A percentile compares a stretch with the other conserved stretches of the same genome.
Evolutionary conservation across 2,113 vertebrate genomes (phyloP).

Genomic region (Caranx melampygus): DNA sequence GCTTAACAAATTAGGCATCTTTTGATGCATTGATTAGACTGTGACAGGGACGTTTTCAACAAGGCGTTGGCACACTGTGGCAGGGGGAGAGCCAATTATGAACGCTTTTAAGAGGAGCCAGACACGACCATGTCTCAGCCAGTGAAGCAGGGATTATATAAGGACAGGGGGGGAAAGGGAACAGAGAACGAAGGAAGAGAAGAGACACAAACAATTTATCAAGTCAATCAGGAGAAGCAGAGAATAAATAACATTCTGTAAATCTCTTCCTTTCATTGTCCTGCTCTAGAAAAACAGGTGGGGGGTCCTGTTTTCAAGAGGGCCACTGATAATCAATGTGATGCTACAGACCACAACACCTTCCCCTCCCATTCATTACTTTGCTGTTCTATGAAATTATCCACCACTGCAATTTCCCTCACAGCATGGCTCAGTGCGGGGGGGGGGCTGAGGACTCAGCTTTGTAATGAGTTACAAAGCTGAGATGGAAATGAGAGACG

Average conservation of each 20-base stretch:
- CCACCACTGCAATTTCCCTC: conserved; percentile 59
- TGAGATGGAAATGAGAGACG: conserved; percentile 25
- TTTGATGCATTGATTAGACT: conserved; percentile 78
- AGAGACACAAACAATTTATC: conserved; percentile 20
- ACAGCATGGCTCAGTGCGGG: conserved; percentile 25
- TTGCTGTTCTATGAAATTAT: conserved; percentile 60
- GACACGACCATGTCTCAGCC: conserved; percentile 13
- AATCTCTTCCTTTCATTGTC: neutral
- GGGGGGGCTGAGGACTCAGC: conserved; percentile 16
- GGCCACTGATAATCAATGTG: conserved; percentile 1
- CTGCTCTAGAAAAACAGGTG: neutral
- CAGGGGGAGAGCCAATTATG: conserved; percentile 64
- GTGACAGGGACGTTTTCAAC: conserved; percentile 61
- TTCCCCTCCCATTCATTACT: conserved; percentile 43
- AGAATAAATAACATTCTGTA: conserved; percentile 5
- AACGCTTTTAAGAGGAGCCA: conserved; percentile 65
- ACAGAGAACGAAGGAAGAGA: conserved; percentile 6
- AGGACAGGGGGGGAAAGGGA: neutral
- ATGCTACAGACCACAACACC: conserved; percentile 16
- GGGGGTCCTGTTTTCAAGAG: conserved; percentile 25
- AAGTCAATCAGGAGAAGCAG: conserved; percentile 38
- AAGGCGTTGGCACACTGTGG: conserved; percentile 43
- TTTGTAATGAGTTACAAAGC: conserved; percentile 60
- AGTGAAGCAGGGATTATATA: conserved; percentile 45
- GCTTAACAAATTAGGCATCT: conserved; percentile 73